Evolutionary conservation across 2,797 vertebrate genomes (phyloP), one percentile per base, ranked within the genome.

Genomic region (Betta splendens): DNA sequence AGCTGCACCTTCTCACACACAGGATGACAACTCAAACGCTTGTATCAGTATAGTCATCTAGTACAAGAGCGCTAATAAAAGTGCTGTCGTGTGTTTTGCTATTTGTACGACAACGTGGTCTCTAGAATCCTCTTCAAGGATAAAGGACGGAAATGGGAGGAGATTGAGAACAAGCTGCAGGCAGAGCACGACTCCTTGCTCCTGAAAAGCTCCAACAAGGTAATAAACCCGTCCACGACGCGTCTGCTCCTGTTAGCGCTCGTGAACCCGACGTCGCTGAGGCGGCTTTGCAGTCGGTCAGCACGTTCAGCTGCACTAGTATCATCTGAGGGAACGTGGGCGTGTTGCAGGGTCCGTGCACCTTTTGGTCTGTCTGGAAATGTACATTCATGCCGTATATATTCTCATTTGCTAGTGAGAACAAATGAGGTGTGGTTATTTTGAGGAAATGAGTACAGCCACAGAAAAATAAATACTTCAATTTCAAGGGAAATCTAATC

Each of bases 121-220:
- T 85, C 85, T 81, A 98, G 96, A 89, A 94, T 98, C 88, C 91
- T 98, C 69, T 98, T 98, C 92, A 98, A 98, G 83, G 95, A 98
- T 86, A 96, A 97, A 87, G 95, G 98, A 69, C 84, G 93, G 47
- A 98, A 97, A 68, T 98, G 96, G 95, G 96, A 96, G 47, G 95
- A 96, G 80, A 97, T 97, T 75, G 96, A 98, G 85, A 94, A 69
- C 85, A 97, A 94, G 80, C 86, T 98, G 68, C 91, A 94, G 86
- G 87, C 92, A 6, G 95, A 98, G 83, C 94, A 94, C 43, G 96
- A 97, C 86, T 92, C 96, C 60, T 93, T 95, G 54, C 89, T 98
- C 40, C 93, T 98, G 58, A 98, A 96, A 89, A 96, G 95, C 12
- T 96, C 97, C 35, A 98, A 95, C 85, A 94, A 94, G 94, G 96